Base-by-base conservation (phyloP, 2,888 invertebrate species). In the Pecten maximus region DNA sequence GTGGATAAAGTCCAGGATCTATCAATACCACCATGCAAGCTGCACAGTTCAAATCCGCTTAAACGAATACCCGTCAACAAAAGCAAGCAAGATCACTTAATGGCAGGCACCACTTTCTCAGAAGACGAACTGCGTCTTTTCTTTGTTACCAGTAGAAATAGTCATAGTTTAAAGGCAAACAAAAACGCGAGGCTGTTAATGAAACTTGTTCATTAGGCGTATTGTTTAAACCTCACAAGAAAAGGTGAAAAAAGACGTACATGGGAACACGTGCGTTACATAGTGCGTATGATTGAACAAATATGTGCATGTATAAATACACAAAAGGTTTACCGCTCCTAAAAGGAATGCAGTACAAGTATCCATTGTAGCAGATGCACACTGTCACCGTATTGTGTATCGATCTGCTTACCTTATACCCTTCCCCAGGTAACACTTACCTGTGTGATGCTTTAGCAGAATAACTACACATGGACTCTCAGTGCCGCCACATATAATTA, bases 381-480 rank as follows among this genome's bases (percentile, higher is more conserved):
- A 10, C 19, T 74, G 74, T 35, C 35, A 74, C 74, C 74, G 23
- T 28, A 35, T 60, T 28, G 2, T 60, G n/a, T 1, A 28, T 60
- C 28, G 60, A 60, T 60, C 28, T 15, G 19, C 19, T 10, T 35
- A 35, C 28, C 74, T 3, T 15, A 0, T 15, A 28, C 74, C 74
- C 74, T 2, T 74, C 12, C 2, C 8, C 74, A 74, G 74, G 74
- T 74, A 74, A 74, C 74, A 74, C 74, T 74, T 12, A 74, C 74
- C 74, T 74, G 74, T 74, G 12, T 15, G 54, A n/a, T 23, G 48
- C 48, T 54, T 15, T 74, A 74, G 35, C 74, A 60, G 60, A n/a
- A 28, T 60, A 60, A 74, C 74, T 35, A 35, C 74, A 74, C 74
- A 35, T 35, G 74, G 74, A 74, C 74, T 74, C 74, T 74, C 74